Percentiles rank a stretch among this genome's conserved stretches.
These are phyloP conservation scores for Hippocampus mohnikei DNA, from an alignment of 2,113 vertebrate genomes.

Conservation along the genomic window DNA sequence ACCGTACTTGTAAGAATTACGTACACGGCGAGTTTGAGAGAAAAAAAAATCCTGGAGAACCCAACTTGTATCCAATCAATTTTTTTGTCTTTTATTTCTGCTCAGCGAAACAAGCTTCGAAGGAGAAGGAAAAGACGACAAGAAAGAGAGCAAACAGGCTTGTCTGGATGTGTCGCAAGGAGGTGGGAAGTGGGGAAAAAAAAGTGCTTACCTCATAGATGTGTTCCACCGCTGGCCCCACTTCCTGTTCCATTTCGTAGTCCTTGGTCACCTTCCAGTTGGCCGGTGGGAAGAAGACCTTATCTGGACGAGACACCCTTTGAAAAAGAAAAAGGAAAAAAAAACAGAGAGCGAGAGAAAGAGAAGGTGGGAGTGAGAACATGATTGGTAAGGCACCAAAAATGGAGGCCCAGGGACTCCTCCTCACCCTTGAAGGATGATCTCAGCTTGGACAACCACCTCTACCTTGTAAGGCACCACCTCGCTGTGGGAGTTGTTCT, in stretches of 20 bases:
- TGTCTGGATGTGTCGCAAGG: background rate
- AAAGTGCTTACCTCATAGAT: constrained; percentile 80
- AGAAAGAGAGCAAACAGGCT: background rate
- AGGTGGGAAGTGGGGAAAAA: background rate
- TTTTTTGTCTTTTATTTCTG: background rate
- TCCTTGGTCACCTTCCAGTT: constrained; percentile 76
- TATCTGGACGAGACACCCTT: constrained; percentile 85
- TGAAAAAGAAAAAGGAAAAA: background rate
- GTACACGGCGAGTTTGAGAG: background rate
- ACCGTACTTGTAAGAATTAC: too few relatives aligned
- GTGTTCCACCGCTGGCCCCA: constrained; percentile 82
- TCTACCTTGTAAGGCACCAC: constrained; percentile 75
- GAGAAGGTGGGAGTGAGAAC: constrained; percentile 27
- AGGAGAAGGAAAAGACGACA: background rate
- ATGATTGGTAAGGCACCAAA: background rate
- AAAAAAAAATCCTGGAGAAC: background rate
- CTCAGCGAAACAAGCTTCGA: background rate
- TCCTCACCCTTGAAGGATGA: constrained; percentile 80
- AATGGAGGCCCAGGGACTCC: constrained; percentile 41
- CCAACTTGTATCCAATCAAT: background rate
- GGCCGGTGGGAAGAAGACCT: constrained; percentile 77
- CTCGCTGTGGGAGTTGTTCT: constrained; percentile 89
- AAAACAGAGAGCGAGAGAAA: background rate
- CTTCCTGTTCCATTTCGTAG: constrained; percentile 70
- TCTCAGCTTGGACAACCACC: constrained; percentile 78